Conservation (phyloP, 53 echinoderm and acorn worm genomes). For the Echinometra lucunter region DNA sequence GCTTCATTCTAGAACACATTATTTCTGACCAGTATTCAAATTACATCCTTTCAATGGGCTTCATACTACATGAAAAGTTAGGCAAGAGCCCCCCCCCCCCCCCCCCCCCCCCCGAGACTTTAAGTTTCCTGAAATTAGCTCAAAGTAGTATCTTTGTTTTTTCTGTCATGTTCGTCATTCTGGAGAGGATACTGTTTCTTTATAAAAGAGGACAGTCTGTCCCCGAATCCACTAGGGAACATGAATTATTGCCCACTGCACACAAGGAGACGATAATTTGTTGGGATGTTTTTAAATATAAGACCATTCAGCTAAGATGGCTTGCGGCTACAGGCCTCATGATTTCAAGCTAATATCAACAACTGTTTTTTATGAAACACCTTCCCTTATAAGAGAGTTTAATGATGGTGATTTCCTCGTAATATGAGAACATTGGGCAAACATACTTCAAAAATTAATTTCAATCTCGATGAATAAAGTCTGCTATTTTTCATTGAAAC, state of each 20-base stretch:
- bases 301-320: neutral
- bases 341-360: neutral
- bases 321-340: neutral
- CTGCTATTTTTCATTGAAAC: neutral
- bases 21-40: too few species aligned
- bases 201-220: neutral
- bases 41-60: neutral
- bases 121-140: neutral
- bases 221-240: neutral
- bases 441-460: constrained; percentile 6
- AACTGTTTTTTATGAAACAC: constrained; percentile 10
- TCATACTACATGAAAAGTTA: too few species aligned
- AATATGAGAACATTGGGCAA: neutral
- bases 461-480: neutral
- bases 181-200: neutral
- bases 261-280: neutral
- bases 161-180: neutral
- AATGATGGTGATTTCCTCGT: neutral
- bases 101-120: too few species aligned
- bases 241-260: neutral
- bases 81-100: too few species aligned
- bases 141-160: neutral
- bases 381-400: neutral
- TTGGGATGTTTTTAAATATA: neutral
- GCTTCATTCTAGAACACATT: neutral